These are phyloP conservation scores for Myiotriccus ornatus DNA, from an alignment of 2,797 vertebrate genomes.

Conservation along the genomic window DNA sequence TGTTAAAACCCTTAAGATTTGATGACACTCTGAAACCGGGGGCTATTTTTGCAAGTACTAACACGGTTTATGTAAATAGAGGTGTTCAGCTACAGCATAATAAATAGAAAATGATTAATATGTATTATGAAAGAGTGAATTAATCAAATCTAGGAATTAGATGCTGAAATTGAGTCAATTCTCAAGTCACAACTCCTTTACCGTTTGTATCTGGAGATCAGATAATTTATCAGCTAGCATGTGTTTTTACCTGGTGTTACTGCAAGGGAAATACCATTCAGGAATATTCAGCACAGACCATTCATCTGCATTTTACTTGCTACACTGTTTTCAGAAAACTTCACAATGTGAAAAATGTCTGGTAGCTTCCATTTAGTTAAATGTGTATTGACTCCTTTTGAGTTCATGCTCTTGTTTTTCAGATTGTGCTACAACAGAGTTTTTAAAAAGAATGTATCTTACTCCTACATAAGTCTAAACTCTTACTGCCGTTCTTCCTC, in stretches of 20 bases:
- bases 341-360: neutral
- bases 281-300: neutral
- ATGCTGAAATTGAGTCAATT: neutral
- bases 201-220: neutral
- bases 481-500: neutral
- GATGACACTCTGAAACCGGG: fast-evolving
- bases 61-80: neutral
- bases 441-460: neutral
- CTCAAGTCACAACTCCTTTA: neutral
- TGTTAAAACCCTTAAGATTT: neutral
- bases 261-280: neutral
- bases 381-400: neutral
- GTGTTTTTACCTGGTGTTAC: neutral
- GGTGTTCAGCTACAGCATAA: neutral
- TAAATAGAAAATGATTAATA: neutral
- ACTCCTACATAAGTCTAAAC: neutral
- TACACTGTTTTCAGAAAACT: neutral
- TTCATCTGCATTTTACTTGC: neutral
- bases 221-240: neutral
- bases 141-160: neutral
- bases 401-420: neutral
- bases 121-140: neutral
- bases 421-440: neutral
- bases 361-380: neutral
- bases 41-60: neutral